A percentile compares a stretch with the other conserved stretches of the same genome.
These are phyloP conservation scores for Saimiri boliviensis DNA, from an alignment of 2,113 vertebrate genomes.

Conservation along the genomic window DNA sequence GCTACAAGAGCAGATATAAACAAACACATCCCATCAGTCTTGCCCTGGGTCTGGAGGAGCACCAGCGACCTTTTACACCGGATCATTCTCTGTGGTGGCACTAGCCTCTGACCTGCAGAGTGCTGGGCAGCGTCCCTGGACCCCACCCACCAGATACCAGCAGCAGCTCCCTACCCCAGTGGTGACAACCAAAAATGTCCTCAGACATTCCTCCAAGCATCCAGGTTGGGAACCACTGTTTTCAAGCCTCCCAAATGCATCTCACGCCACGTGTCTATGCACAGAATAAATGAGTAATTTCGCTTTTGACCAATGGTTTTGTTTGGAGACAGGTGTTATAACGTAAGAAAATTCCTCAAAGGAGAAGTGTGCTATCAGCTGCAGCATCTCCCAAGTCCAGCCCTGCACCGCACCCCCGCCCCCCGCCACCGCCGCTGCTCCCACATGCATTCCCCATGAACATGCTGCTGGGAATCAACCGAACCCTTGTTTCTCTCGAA, in stretches of 20 bases:
- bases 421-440: too few species aligned
- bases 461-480: neutral
- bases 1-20: neutral
- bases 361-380: neutral
- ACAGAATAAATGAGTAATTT: neutral
- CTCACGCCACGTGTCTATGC: neutral
- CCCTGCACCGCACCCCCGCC: neutral
- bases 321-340: neutral
- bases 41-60: neutral
- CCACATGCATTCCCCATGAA: too few species aligned
- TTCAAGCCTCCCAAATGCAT: neutral
- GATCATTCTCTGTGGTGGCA: rapidly evolving
- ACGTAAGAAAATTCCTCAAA: neutral
- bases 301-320: neutral
- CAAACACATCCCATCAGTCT: too few species aligned
- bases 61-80: neutral
- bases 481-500: neutral
- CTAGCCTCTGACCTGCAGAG: too few species aligned
- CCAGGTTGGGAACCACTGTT: neutral
- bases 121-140: rapidly evolving
- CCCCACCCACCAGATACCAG: neutral
- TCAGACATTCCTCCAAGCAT: neutral
- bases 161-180: neutral
- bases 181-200: neutral
- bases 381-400: neutral